These are phyloP conservation scores for Piscicola geometra DNA, from an alignment of 2,888 invertebrate genomes.

Conservation along the genomic window DNA sequence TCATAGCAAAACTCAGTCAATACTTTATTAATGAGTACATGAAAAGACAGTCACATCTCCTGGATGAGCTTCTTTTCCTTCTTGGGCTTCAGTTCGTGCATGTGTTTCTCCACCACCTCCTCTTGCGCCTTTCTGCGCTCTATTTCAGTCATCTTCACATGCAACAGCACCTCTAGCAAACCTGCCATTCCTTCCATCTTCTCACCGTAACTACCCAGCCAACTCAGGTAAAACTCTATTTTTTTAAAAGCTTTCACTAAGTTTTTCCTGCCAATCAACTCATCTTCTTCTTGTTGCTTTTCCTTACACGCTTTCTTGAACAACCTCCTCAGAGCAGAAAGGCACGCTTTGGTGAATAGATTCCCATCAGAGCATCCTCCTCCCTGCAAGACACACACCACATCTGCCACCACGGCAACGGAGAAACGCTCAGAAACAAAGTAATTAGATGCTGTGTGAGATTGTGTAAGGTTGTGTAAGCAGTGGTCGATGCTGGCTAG, in stretches of 20 bases:
- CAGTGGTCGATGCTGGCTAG: slow-evolving; percentile 14
- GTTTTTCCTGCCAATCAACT: not conserved
- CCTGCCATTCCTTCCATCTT: not conserved
- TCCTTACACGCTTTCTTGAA: slow-evolving; percentile 1
- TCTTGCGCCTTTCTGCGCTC: not conserved
- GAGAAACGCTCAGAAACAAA: slow-evolving; percentile 17
- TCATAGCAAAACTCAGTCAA: too few relatives aligned
- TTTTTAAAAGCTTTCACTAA: slow-evolving; percentile 6
- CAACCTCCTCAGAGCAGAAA: slow-evolving; percentile 16
- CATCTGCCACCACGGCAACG: slow-evolving; percentile 24
- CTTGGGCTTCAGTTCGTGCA: not conserved
- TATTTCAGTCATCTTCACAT: not conserved
- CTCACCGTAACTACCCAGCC: not conserved
- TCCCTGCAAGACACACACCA: slow-evolving; percentile 5
- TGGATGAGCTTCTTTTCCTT: not conserved
- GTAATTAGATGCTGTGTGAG: slow-evolving; percentile 1
- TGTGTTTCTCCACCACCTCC: not conserved
- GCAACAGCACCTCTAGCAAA: not conserved
- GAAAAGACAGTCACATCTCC: not conserved
- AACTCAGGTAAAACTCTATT: slow-evolving; percentile 28
- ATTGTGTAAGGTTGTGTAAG: not conserved
- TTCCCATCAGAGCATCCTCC: not conserved
- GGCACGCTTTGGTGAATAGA: slow-evolving; percentile 15
- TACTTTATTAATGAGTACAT: too few relatives aligned
- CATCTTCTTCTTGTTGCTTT: not conserved